Evolutionary conservation across 1,140 invertebrate species (phyloP).

Genomic region (Solen grandis): DNA sequence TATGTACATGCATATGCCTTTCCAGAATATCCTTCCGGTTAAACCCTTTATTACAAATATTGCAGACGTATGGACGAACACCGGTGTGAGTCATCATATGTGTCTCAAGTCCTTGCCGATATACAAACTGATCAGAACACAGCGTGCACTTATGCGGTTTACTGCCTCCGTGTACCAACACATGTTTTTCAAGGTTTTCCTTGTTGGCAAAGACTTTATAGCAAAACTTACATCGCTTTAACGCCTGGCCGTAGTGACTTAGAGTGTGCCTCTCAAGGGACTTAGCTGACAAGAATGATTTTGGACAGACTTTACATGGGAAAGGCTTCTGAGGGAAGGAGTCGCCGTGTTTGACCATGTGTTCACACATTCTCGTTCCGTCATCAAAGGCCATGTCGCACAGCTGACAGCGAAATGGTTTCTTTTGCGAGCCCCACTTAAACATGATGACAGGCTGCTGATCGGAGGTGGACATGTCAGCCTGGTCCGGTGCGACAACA

Average conservation of each 20-base stretch:
- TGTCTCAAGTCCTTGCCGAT: not conserved
- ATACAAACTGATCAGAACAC: conserved; percentile 16
- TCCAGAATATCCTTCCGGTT: conserved; percentile 69
- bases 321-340: conserved; percentile 3
- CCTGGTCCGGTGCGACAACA: too few species aligned
- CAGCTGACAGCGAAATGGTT: conserved; percentile 35
- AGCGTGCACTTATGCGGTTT: not conserved
- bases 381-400: conserved; percentile 34
- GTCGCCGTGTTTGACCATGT: conserved; percentile 13
- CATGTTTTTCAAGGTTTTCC: conserved; percentile 32
- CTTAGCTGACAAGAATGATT: conserved; percentile 13
- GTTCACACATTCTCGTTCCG: not conserved
- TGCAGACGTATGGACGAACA: conserved; percentile 30
- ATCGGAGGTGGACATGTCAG: not conserved
- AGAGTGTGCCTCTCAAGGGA: conserved; percentile 31
- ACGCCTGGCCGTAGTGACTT: conserved; percentile 3
- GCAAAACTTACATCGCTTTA: conserved; percentile 31
- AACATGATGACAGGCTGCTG: conserved; percentile 26
- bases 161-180: not conserved
- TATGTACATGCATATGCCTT: conserved; percentile 49
- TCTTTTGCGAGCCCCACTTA: conserved; percentile 26
- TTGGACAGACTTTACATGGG: conserved; percentile 12
- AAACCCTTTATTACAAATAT: conserved; percentile 51
- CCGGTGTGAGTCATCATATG: conserved; percentile 42
- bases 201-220: conserved; percentile 43